These are phyloP conservation scores for Tuberolachnus salignus DNA, from an alignment of 2,888 invertebrate genomes.

Conservation along the genomic window DNA sequence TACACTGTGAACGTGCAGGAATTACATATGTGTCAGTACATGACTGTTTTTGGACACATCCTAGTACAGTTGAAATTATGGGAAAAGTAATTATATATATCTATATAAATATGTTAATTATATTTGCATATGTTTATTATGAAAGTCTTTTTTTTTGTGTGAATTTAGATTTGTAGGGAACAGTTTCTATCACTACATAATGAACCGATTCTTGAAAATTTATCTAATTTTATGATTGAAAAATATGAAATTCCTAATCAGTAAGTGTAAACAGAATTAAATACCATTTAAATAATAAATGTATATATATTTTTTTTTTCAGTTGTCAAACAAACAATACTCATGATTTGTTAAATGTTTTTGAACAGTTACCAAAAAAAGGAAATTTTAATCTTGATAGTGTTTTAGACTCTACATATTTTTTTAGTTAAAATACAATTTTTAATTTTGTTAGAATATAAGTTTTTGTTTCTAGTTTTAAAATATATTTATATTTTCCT, in stretches of 20 bases:
- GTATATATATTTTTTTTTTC: constrained; percentile 56
- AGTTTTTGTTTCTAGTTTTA: constrained; percentile 38
- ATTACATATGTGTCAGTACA: constrained; percentile 96
- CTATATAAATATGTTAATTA: constrained; percentile 6
- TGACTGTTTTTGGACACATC: constrained; percentile 99
- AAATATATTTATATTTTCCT: constrained; percentile 47
- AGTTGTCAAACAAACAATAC: constrained; percentile 65
- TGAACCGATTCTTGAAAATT: constrained; percentile 85
- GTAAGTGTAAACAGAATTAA: constrained; percentile 64
- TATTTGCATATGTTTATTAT: neutral
- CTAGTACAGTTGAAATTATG: constrained; percentile 83
- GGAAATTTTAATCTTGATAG: constrained; percentile 78
- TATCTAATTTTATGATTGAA: constrained; percentile 75
- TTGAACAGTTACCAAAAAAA: constrained; percentile 73
- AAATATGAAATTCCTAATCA: constrained; percentile 71
- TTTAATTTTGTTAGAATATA: neutral
- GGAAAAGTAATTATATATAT: constrained; percentile 72
- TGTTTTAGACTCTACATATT: constrained; percentile 80
- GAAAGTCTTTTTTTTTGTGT: neutral
- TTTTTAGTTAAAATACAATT: constrained; percentile 73
- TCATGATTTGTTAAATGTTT: constrained; percentile 68
- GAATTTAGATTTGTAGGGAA: constrained; percentile 84
- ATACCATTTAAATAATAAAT: neutral
- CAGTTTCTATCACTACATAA: constrained; percentile 97
- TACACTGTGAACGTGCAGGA: constrained; percentile 80